Percentiles rank a stretch among this genome's conserved stretches.
Conservation (phyloP, 2,888 invertebrate genomes). For the Aleiodes alternator region DNA sequence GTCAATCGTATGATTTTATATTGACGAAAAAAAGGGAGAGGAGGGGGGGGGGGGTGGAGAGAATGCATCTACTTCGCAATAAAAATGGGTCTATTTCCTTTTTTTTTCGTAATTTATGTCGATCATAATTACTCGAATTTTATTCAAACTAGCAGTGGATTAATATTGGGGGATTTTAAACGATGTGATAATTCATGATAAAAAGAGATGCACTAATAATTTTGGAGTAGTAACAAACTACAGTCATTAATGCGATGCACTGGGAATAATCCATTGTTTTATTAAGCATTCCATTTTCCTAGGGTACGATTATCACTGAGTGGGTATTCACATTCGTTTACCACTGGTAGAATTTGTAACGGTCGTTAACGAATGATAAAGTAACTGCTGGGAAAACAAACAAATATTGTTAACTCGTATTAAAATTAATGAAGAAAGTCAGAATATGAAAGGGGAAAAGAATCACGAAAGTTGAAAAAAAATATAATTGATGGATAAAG, state of each 20-base stretch:
- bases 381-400: conserved; percentile 28
- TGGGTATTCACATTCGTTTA: conserved; percentile 8
- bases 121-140: too few species aligned
- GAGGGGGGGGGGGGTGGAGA: too few species aligned
- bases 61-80: too few species aligned
- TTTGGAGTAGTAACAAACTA: conserved; percentile 1
- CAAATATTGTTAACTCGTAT: not conserved
- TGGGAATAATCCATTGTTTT: conserved; percentile 14
- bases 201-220: not conserved
- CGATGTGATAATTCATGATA: not conserved
- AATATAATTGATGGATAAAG: too few species aligned
- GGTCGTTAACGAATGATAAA: conserved; percentile 39
- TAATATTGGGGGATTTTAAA: not conserved
- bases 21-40: too few species aligned
- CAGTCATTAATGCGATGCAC: not conserved
- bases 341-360: conserved; percentile 24
- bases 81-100: too few species aligned
- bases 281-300: conserved; percentile 16
- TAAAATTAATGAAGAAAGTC: too few species aligned
- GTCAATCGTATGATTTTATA: not conserved
- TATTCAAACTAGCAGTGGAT: too few species aligned
- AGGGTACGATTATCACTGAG: conserved; percentile 6
- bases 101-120: too few species aligned
- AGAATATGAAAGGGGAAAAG: too few species aligned
- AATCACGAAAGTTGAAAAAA: too few species aligned